Evolutionary conservation across 2,888 invertebrate species (phyloP), one percentile per base, ranked within the genome.

Genomic region (Protonemura montana): DNA sequence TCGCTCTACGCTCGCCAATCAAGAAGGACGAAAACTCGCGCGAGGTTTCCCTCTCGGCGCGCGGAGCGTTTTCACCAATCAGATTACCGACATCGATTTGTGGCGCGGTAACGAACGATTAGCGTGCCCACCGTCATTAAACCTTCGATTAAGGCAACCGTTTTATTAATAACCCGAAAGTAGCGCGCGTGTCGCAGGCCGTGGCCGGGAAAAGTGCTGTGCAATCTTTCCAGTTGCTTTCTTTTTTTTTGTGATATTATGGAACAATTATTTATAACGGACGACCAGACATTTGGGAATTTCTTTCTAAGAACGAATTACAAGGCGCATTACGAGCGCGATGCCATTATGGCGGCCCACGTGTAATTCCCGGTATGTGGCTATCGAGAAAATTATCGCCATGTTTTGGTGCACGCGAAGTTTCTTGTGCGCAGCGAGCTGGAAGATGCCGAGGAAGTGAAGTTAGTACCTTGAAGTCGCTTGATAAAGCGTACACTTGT

Each of bases 121-220:
- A n/a, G 81, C 81, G 81, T 81, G 81, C n/a, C 2, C 2, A 6
- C 29, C 81, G 21, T 81, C 81, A 16, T 81, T 81, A 81, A 7
- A 30, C 3, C 29, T 6, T 7, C 25, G n/a, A 28, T 30, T 28
- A 81, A 28, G 30, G 29, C 0, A n/a, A 10, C 16, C 28, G 30
- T 21, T 81, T 28, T 30, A 29, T 81, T 59, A 59, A 59, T 59
- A 59, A 59, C 21, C 59, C 59, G 21, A 21, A 16, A 10, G 6
- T 13, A 16, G 16, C 59, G 59, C 21, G 59, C 21, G 13, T 10
- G 1, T 59, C 21, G 16, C 59, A 13, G 16, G 16, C 3, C 59
- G 3, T 10, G 35, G 21, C 3, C 59, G 3, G 5, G 35, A 13
- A 59, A 59, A 59, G 1, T 13, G 21, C 59, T 16, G 16, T 3